Conservation (phyloP, 2,888 invertebrate genomes). For the Drosophila basisetae region DNA sequence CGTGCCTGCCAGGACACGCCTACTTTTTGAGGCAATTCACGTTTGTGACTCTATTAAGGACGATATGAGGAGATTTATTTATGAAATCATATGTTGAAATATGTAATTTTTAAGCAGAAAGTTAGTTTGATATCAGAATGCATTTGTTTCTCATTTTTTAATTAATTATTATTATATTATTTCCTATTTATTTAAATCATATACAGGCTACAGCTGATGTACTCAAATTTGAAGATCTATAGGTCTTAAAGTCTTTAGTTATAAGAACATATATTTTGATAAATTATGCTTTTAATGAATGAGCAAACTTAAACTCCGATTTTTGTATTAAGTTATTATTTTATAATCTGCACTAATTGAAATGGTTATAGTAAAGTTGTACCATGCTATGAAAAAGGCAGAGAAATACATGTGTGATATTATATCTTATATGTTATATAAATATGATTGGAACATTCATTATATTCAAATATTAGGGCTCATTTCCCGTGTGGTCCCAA, state of each 20-base stretch:
- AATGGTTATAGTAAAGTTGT: no score
- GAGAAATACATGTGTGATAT: no score
- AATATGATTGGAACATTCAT: neutral
- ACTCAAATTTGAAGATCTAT: rapidly evolving
- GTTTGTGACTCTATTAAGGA: slow-evolving; percentile 19
- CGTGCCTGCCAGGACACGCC: slow-evolving; percentile 37
- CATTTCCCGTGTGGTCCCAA: neutral
- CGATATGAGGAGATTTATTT: neutral
- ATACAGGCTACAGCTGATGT: neutral
- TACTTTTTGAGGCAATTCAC: neutral
- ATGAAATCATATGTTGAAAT: neutral
- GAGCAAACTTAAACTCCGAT: no score
- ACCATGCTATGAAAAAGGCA: no score
- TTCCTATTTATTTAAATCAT: neutral
- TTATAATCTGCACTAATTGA: no score
- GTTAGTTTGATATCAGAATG: neutral
- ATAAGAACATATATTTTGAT: no score
- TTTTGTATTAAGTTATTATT: no score
- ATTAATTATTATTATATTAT: neutral
- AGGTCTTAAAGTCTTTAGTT: no score
- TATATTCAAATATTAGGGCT: neutral
- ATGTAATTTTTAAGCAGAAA: neutral
- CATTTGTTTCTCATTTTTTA: neutral
- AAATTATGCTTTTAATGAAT: no score
- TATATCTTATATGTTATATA: neutral